Conservation (phyloP, 2,113 vertebrate species). For the Lophotis ruficrista region DNA sequence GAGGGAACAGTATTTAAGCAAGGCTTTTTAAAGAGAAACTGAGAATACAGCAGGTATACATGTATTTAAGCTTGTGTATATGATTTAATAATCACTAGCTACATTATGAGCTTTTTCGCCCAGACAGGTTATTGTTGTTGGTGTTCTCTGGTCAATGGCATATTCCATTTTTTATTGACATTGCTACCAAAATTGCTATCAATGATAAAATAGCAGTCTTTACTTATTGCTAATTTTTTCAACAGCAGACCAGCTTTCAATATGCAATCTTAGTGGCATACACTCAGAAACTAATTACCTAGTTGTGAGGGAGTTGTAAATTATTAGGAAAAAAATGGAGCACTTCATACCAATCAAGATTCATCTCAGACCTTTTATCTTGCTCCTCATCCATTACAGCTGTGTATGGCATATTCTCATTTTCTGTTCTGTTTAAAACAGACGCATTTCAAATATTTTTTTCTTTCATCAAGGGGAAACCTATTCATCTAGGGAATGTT, state of each 20-base stretch:
- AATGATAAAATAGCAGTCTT: background rate
- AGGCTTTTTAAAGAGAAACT: background rate
- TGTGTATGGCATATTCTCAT: background rate
- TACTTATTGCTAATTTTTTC: background rate
- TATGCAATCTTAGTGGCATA: background rate
- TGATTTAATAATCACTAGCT: background rate
- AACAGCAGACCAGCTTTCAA: background rate
- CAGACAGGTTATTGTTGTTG: background rate
- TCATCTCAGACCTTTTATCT: slow-evolving; percentile 18
- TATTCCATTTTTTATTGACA: background rate
- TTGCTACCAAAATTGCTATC: background rate
- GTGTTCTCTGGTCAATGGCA: background rate
- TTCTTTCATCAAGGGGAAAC: slow-evolving; percentile 18
- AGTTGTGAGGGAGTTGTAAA: background rate
- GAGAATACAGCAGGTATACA: background rate
- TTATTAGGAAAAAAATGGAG: background rate
- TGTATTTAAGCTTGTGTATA: background rate
- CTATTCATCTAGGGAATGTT: background rate
- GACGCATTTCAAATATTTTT: background rate
- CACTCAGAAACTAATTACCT: background rate
- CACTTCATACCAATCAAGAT: background rate
- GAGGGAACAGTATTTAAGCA: background rate
- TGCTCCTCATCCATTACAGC: background rate
- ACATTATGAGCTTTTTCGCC: background rate
- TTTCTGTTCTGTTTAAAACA: slow-evolving; percentile 12